A percentile compares a stretch with the other conserved stretches of the same genome.
Conservation (phyloP, 2,113 vertebrate genomes). For the Zosterops pallidus region DNA sequence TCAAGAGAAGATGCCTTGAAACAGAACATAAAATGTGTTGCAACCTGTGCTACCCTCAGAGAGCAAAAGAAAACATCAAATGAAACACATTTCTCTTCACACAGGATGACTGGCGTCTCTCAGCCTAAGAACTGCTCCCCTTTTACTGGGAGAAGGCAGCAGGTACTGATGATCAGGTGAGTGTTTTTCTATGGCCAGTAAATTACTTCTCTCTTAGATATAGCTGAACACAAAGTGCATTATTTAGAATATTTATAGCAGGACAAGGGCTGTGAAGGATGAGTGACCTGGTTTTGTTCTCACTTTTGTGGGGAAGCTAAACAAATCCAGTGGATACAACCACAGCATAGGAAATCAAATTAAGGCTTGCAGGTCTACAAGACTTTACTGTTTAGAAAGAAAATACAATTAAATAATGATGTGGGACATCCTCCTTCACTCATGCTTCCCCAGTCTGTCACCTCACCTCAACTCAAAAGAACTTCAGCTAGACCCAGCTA, state of each 20-base stretch:
- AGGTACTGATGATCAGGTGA: not conserved
- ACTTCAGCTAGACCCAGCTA: not conserved
- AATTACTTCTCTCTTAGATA: not conserved
- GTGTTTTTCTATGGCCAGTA: not conserved
- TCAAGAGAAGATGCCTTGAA: not conserved
- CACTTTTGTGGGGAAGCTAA: not conserved
- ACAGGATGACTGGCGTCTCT: not conserved
- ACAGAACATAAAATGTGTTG: not conserved
- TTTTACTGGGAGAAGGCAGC: not conserved
- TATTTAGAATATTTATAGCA: not conserved
- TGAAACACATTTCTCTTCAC: not conserved
- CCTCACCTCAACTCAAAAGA: not conserved
- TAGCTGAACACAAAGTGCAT: not conserved
- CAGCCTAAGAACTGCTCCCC: not conserved
- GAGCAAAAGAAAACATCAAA: not conserved
- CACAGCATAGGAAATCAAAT: not conserved
- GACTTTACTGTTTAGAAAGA: not conserved
- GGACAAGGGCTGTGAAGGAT: not conserved
- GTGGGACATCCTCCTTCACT: not conserved
- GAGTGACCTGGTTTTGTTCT: not conserved
- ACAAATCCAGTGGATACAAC: not conserved
- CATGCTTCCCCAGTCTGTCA: not conserved
- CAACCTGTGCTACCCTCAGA: not conserved
- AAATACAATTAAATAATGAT: not conserved
- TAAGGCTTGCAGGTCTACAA: not conserved